Evolutionary conservation across 2,797 vertebrate species (phyloP), one percentile per base, ranked within the genome.

Genomic region (Sciaenops ocellatus): DNA sequence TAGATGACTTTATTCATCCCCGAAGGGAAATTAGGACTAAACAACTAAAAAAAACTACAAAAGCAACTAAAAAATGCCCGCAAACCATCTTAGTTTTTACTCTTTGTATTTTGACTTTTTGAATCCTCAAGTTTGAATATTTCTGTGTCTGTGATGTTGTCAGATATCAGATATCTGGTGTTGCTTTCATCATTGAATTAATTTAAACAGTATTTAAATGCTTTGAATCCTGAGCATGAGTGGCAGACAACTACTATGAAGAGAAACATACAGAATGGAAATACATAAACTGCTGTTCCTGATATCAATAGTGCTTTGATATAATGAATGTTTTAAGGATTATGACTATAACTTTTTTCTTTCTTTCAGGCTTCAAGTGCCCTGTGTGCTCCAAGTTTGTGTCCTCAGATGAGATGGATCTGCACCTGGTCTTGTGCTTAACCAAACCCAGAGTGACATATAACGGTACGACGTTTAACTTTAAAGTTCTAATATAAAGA

Each of bases 351-450:
- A n/a, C n/a, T 55, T 22, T n/a, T 61, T 22, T n/a, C 18, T 30
- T 77, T 89, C 87, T 89, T 80, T 22, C 90, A 99, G 98, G 97
- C 90, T 98, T 98, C 94, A 98, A 98, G 95, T 99, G 98, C 90
- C 98, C 98, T 41, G 96, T 99, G 78, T 99, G 98, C 95, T 98
- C 97, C 92, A 99, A 98, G 95, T 98, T 97, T 90, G 95, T 99
- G 90, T 95, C 98, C 66, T 97, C 98, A 17, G 98, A 99, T 20
- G 98, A 99, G 95, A 98, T 99, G 97, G 98, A 99, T 89, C 95
- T 98, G 80, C 98, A 99, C 94, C 97, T 99, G 86, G 97, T 98
- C 84, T 95, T 99, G 96, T 99, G 98, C 89, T 95, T 99, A 94
- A 98, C 97, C 84, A 99, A 98, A 91, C 98, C 98, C 89, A 96